Evolutionary conservation across 1,140 invertebrate species (phyloP), one percentile per base, ranked within the genome.

Genomic region (Elymnias hypermnestra): DNA sequence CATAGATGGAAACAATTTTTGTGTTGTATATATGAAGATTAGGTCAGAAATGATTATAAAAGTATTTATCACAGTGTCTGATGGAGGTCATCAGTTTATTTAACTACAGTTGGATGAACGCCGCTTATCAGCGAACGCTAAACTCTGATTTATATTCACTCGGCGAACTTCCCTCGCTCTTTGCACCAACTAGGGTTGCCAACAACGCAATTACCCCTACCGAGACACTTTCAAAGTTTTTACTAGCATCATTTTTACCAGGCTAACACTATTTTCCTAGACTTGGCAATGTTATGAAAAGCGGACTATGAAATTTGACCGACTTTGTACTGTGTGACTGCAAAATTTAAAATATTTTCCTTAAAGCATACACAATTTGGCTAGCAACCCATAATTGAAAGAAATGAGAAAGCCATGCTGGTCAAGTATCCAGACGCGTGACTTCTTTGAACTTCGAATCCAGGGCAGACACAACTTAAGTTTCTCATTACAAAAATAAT

Each of bases 121-220:
- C 29, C 44, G 49, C 48, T 61, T 58, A 68, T 62, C 53, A 53
- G 44, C 35, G 40, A 28, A 41, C 52, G 54, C 57, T 65, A 63
- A 65, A 59, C 53, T 58, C 53, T 66, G 63, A 70, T 70, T 66
- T 66, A 70, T 66, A 70, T 66, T 70, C 66, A 69, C 59, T 63
- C 46, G 41, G 60, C 57, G 60, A 58, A 57, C 42, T 58, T 46
- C 9, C 9, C 31, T n/a, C n/a, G n/a, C 25, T 44, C 41, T 22
- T 22, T 37, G 43, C 43, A 45, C 22, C 43, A 45, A 33, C 28
- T 23, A 45, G 43, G 47, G 33, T 23, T 50, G 47, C 47, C 46
- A 48, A 47, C 44, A 39, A 37, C 35, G 38, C 44, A 53, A 48
- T 48, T 41, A 48, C 46, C 39, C 21, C 26, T 29, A 12, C 26